phyloP scores from a whole-genome alignment of 2,888 invertebrate genomes.

The Dione vanillae region DNA sequence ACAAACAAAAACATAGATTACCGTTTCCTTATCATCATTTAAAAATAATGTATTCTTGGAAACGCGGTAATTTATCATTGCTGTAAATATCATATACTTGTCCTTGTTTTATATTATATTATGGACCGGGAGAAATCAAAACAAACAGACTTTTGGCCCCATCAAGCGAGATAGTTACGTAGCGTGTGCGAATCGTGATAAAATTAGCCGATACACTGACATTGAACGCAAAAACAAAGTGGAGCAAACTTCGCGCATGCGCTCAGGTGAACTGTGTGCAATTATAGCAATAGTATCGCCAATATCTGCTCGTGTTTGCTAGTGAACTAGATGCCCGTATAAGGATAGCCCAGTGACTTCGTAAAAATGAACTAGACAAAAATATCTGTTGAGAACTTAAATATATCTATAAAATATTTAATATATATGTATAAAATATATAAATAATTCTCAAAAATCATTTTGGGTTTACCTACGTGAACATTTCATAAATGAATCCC shows the following conservation, averaged over 20 bases:
- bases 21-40: conserved; percentile 32
- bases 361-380: too few species aligned
- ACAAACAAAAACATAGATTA: conserved; percentile 26
- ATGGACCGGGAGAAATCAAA: conserved; percentile 70
- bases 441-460: too few species aligned
- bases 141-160: conserved; percentile 78
- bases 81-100: conserved; percentile 33
- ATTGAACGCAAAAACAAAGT: conserved; percentile 84
- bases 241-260: conserved; percentile 74
- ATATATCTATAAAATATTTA: too few species aligned
- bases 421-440: too few species aligned
- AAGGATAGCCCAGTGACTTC: conserved; percentile 51
- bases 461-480: too few species aligned
- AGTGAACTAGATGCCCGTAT: conserved; percentile 57
- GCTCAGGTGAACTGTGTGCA: conserved; percentile 67
- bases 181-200: conserved; percentile 76
- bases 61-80: conserved; percentile 31
- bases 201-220: conserved; percentile 83
- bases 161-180: conserved; percentile 77
- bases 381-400: not conserved
- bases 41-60: conserved; percentile 35
- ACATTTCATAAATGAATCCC: too few species aligned
- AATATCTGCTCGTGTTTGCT: conserved; percentile 51
- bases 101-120: conserved; percentile 49
- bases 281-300: conserved; percentile 65